These are phyloP conservation scores for Zeus faber DNA, from an alignment of 2,113 vertebrate genomes.

Conservation along the genomic window DNA sequence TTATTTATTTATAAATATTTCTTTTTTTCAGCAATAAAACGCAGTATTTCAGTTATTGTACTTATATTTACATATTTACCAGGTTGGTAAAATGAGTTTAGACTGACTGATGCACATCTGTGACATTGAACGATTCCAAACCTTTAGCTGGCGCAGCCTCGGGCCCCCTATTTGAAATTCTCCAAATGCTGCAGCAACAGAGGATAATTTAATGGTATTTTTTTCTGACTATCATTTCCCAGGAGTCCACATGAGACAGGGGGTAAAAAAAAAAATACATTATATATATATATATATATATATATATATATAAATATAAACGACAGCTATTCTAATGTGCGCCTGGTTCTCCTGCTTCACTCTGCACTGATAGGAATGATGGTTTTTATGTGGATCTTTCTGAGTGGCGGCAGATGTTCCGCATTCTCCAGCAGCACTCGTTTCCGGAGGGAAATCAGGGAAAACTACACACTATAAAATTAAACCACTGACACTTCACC, in stretches of 20 bases:
- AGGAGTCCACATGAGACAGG: conserved; percentile 57
- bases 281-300: too few relatives aligned
- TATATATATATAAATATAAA: too few relatives aligned
- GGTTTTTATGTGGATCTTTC: conserved; percentile 63
- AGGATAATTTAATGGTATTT: conserved; percentile 74
- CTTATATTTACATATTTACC: too few relatives aligned
- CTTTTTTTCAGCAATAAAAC: too few relatives aligned
- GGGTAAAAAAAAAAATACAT: too few relatives aligned
- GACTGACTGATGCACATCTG: too few relatives aligned
- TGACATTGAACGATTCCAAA: too few relatives aligned
- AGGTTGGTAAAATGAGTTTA: too few relatives aligned
- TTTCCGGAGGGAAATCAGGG: conserved; percentile 75
- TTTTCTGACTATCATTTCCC: conserved; percentile 72
- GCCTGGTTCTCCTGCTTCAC: conserved; percentile 53
- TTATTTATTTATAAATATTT: too few relatives aligned
- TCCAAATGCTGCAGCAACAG: conserved; percentile 59
- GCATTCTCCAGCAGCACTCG: conserved; percentile 65
- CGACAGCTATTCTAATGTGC: conserved; percentile 64
- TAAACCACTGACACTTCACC: conserved; percentile 75
- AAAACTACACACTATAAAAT: conserved; percentile 78
- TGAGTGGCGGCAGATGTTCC: conserved; percentile 74
- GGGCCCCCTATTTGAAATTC: conserved; percentile 62
- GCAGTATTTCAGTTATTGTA: too few relatives aligned
- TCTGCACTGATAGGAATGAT: conserved; percentile 61
- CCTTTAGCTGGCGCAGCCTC: conserved; percentile 53